phyloP scores from a whole-genome alignment of 2,113 vertebrate genomes.

The Tetrax tetrax region DNA sequence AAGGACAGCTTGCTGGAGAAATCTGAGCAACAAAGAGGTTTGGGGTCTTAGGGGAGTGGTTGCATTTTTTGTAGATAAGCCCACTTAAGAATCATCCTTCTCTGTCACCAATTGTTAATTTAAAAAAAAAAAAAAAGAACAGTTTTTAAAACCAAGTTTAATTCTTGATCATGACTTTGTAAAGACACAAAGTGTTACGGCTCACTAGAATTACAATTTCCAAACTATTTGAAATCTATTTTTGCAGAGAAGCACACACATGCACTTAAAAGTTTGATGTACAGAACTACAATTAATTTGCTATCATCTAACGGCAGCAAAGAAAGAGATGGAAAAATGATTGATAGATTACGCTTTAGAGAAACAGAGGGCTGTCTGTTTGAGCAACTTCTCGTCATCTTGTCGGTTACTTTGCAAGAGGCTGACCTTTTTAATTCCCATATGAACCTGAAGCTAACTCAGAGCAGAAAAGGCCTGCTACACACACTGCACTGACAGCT shows the following conservation, averaged over 20 bases:
- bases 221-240: not conserved
- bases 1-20: not conserved
- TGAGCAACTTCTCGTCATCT: not conserved
- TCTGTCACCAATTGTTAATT: not conserved
- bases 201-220: not conserved
- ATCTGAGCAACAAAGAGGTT: not conserved
- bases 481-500: not conserved
- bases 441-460: not conserved
- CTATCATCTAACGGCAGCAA: not conserved
- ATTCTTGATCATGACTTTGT: not conserved
- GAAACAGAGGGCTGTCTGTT: not conserved
- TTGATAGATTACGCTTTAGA: not conserved
- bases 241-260: not conserved
- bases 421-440: constrained; percentile 38
- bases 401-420: not conserved
- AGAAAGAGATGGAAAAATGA: constrained; percentile 6
- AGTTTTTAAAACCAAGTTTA: not conserved
- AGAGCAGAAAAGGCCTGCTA: not conserved
- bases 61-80: not conserved
- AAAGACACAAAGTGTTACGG: not conserved
- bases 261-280: not conserved
- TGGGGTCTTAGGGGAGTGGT: not conserved
- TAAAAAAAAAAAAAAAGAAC: not conserved
- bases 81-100: not conserved
- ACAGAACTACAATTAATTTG: constrained; percentile 41